Percentiles rank a stretch among this genome's conserved stretches.
phyloP scores from a whole-genome alignment of 1,140 invertebrate species.

The Macrostomum lignano region DNA sequence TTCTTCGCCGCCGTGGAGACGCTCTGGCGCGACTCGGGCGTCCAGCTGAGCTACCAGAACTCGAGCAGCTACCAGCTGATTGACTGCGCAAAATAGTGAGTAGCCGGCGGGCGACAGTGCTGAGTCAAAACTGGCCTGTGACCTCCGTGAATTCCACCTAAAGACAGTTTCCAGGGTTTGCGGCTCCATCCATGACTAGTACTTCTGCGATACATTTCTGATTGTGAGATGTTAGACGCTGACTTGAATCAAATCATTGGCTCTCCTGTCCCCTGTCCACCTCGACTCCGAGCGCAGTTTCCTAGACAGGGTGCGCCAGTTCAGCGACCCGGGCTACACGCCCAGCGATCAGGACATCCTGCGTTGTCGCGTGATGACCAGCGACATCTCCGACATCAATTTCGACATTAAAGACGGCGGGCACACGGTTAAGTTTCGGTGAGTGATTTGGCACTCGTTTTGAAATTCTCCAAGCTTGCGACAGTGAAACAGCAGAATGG shows the following conservation, averaged over 20 bases:
- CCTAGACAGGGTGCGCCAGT: slow-evolving; percentile 14
- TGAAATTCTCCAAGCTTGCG: no score
- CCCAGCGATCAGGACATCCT: slow-evolving; percentile 15
- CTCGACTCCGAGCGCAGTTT: slow-evolving; percentile 13
- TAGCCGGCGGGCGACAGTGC: slow-evolving; percentile 15
- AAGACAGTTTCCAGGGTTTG: not conserved
- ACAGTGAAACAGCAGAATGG: not conserved
- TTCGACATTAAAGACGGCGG: slow-evolving; percentile 15
- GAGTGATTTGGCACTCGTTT: not conserved
- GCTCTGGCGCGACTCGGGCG: slow-evolving; percentile 78
- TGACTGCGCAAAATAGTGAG: slow-evolving; percentile 98
- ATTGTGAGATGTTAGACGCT: not conserved
- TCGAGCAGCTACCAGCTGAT: slow-evolving; percentile 99
- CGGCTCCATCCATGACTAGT: not conserved
- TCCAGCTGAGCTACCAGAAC: slow-evolving; percentile 67
- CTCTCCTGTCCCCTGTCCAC: not conserved
- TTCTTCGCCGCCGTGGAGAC: slow-evolving; percentile 85
- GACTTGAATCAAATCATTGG: not conserved
- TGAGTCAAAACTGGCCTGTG: not conserved
- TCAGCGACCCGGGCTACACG: slow-evolving; percentile 12
- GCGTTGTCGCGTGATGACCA: slow-evolving; percentile 17
- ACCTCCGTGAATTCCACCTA: not conserved
- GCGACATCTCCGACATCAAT: slow-evolving; percentile 16
- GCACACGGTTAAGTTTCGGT: slow-evolving; percentile 17
- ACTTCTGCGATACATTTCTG: not conserved